Conservation (phyloP, 2,113 vertebrate species). For the Pelodiscus sinensis region DNA sequence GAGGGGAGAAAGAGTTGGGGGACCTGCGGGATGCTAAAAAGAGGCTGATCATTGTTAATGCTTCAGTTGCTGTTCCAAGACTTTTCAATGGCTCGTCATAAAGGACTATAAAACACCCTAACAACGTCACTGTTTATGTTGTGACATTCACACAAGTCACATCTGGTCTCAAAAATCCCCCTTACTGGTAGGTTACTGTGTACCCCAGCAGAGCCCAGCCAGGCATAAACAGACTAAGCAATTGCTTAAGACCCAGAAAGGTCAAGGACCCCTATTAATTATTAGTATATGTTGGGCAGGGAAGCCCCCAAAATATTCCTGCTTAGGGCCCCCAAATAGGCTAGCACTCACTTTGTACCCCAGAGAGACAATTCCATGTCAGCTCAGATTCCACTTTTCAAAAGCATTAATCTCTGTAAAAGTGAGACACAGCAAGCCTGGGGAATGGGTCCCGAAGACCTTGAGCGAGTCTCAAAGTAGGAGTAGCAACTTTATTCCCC, state of each 20-base stretch:
- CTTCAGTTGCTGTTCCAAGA: not conserved
- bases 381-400: not conserved
- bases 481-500: not conserved
- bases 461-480: not conserved
- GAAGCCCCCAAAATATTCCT: not conserved
- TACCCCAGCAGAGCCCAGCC: not conserved
- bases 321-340: not conserved
- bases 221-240: not conserved
- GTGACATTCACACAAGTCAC: not conserved
- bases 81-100: not conserved
- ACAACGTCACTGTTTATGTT: not conserved
- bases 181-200: fast-evolving
- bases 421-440: not conserved
- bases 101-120: not conserved
- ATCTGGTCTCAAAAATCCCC: not conserved
- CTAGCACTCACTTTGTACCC: not conserved
- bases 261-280: not conserved
- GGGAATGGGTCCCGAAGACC: not conserved
- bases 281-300: not conserved
- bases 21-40: not conserved
- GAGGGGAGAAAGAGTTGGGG: fast-evolving
- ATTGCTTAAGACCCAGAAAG: not conserved
- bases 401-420: not conserved
- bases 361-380: not conserved
- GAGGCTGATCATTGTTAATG: not conserved